Percentiles rank a stretch among this genome's conserved stretches.
Conservation (phyloP, 2,797 vertebrate species). For the Carcharodon carcharias region DNA sequence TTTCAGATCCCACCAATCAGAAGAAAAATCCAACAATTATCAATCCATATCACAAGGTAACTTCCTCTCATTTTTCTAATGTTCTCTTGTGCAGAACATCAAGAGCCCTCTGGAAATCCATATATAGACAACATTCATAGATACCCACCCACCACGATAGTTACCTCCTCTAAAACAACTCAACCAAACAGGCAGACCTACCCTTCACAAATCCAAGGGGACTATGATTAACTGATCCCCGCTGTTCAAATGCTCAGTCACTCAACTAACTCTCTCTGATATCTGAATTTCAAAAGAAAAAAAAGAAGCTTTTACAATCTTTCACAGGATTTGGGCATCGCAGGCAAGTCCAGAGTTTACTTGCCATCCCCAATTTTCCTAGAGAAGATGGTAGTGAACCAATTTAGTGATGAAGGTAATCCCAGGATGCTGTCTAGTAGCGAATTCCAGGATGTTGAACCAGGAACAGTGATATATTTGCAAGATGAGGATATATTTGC, state of each 20-base stretch:
- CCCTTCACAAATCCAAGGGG: background rate
- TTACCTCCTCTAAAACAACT: background rate
- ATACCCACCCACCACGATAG: background rate
- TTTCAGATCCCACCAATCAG: background rate
- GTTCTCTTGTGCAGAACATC: background rate
- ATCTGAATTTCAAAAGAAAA: background rate
- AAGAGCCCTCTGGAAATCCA: background rate
- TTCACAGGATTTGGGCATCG: too few species aligned
- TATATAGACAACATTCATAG: too few species aligned
- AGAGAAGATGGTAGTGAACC: background rate
- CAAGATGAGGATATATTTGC: background rate
- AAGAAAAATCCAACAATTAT: background rate
- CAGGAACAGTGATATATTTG: background rate
- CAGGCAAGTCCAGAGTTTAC: background rate
- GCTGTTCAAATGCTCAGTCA: background rate
- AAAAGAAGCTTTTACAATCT: too few species aligned
- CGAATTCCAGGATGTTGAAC: background rate
- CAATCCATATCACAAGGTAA: constrained; percentile 3
- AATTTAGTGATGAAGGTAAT: background rate
- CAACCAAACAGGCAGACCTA: background rate
- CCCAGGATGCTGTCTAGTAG: background rate
- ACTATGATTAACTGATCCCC: background rate
- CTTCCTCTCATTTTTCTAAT: background rate
- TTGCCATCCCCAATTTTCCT: background rate
- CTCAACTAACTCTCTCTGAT: background rate